phyloP scores from a whole-genome alignment of 2,888 invertebrate genomes.

The Acanthoscelides obtectus region DNA sequence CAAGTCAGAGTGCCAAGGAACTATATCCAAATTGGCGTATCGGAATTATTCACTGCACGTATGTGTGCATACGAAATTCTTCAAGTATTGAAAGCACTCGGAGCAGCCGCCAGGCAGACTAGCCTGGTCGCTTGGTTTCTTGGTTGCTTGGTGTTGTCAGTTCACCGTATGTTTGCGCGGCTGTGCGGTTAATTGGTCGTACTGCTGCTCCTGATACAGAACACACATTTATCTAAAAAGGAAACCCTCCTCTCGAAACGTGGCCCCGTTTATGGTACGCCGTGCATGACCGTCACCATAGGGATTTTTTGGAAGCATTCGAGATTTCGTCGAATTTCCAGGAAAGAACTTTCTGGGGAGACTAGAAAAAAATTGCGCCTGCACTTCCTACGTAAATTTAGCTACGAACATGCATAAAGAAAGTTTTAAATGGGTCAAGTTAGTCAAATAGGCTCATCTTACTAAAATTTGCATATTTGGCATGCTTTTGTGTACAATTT shows the following conservation, averaged over 20 bases:
- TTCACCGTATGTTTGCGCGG: neutral
- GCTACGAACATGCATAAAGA: no score
- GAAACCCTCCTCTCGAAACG: neutral
- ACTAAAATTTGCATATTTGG: no score
- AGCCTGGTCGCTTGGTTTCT: no score
- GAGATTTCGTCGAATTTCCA: neutral
- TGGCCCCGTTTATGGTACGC: neutral
- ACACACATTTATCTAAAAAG: neutral
- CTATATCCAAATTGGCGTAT: neutral
- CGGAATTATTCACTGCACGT: neutral
- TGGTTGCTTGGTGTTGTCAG: neutral
- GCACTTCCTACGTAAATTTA: no score
- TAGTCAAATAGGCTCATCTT: no score
- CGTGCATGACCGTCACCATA: neutral
- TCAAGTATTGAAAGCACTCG: neutral
- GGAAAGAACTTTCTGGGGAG: no score
- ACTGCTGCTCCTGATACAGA: neutral
- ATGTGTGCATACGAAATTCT: neutral
- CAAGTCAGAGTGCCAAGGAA: neutral
- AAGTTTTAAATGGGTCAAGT: no score
- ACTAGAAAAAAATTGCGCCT: no score
- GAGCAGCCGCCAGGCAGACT: neutral
- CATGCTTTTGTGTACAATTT: no score
- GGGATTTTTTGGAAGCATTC: neutral
- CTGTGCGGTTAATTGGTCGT: neutral